Evolutionary conservation across 2,797 vertebrate species (phyloP).

Genomic region (Aulostomus chinensis): DNA sequence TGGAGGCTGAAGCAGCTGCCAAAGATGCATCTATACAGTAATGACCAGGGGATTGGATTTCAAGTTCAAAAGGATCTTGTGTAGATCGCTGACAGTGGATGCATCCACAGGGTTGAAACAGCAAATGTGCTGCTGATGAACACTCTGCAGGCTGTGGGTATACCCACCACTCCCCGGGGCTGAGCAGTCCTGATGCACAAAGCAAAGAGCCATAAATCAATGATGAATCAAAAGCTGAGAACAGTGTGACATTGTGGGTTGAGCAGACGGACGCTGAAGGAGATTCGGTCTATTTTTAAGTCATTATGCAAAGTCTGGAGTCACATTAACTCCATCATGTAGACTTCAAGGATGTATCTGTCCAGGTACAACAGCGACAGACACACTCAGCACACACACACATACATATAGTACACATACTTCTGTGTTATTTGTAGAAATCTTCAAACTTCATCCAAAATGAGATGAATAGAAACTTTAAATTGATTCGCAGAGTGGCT

Average conservation of each 20-base stretch:
- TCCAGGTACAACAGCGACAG: too few relatives aligned
- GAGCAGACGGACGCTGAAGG: neutral
- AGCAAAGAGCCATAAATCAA: constrained; percentile 10
- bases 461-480: too few relatives aligned
- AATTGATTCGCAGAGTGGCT: too few relatives aligned
- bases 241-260: neutral
- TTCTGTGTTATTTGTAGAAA: too few relatives aligned
- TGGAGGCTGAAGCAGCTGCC: constrained; percentile 3
- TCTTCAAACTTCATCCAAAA: too few relatives aligned
- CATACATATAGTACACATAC: too few relatives aligned
- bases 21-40: neutral
- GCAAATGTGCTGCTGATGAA: too few relatives aligned
- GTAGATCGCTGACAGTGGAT: neutral
- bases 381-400: too few relatives aligned
- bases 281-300: neutral
- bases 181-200: neutral
- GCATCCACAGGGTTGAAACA: neutral
- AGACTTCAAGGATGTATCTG: too few relatives aligned
- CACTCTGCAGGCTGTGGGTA: neutral
- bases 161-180: neutral
- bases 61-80: neutral
- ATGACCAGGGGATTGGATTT: constrained; percentile 3
- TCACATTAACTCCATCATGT: neutral
- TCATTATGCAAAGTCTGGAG: neutral
- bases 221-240: constrained; percentile 12